Base-by-base conservation (phyloP, 2,797 vertebrate species). In the Ceryle rudis region DNA sequence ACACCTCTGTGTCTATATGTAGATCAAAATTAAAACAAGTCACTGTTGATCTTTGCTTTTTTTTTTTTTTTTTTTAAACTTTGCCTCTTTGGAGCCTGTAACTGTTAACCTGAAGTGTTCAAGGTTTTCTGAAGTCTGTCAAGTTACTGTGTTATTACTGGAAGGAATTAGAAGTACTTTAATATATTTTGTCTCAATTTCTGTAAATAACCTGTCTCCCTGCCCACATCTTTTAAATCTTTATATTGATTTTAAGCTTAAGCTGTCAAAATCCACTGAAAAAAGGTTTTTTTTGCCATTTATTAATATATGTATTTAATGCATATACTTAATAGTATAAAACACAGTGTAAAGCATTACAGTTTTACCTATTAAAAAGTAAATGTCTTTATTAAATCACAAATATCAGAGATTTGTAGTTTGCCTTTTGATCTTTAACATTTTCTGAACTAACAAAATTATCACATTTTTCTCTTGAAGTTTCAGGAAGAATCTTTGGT, bases 401-500 rank as follows among this genome's bases (percentile, higher is more conserved):
- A 35, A 54, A 5, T 29, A 19, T n/a, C 7, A 19, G 35, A 44
- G 20, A 49, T 62, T 47, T 82, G 14, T 73, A 23, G 89, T 90
- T 89, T 94, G 80, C 62, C 18, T 92, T 94, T 73, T 69, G 37
- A 29, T 64, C n/a, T 65, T 55, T 81, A 86, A 29, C 49, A 19
- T 82, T 89, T 93, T 96, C 78, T 92, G 84, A 44, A 86, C 41
- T 88, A 86, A 90, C 55, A n/a, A 52, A 8, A 13, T 4, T 92
- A 25, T 25, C 18, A 90, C 29, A 15, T 96, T 92, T 97, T 96
- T 96, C 89, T 97, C 75, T 64, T 95, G 55, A 97, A 99, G 99
- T 99, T 99, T 97, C 99, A 98, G 80, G 99, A 99, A 95, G 99
- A 99, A 95, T 98, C 99, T 31, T 97, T 99, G 97, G 99, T 99